Conservation (phyloP, 2,797 vertebrate species). For the Rhadinocentrus ornatus region DNA sequence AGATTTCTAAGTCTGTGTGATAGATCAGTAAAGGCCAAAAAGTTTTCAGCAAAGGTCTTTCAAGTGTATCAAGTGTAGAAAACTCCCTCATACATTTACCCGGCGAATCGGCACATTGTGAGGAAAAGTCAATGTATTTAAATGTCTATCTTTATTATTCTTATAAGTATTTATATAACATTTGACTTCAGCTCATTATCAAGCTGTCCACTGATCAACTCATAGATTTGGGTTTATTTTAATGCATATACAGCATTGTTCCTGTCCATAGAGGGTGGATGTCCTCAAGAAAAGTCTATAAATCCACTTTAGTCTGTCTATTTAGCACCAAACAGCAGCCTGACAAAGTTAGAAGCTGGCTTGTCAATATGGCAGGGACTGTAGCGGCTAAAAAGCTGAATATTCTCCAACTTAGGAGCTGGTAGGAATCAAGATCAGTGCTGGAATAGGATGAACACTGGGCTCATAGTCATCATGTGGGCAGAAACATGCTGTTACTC, state of each 20-base stretch:
- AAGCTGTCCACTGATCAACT: not conserved
- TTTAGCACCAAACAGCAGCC: not conserved
- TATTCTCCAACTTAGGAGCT: conserved; percentile 1
- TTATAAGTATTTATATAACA: not conserved
- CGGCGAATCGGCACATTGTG: not conserved
- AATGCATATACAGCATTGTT: not conserved
- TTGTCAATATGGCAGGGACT: not conserved
- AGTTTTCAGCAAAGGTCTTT: conserved; percentile 10
- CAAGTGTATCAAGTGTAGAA: conserved; percentile 5
- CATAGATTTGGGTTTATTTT: not conserved
- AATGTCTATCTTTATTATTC: not conserved
- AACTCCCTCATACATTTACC: not conserved
- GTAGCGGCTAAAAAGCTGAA: conserved; percentile 7
- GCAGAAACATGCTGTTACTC: not conserved
- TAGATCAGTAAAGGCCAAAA: conserved; percentile 4
- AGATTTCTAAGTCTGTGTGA: conserved; percentile 3
- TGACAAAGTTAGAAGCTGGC: not conserved
- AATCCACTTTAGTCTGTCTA: not conserved
- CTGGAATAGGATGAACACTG: not conserved
- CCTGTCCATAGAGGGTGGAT: not conserved
- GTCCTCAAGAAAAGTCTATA: not conserved
- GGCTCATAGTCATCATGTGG: not conserved
- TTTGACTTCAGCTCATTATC: not conserved
- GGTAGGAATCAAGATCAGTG: conserved; percentile 7
- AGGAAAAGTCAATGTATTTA: not conserved